Conservation (phyloP, 2,888 invertebrate species). For the Celastrina argiolus region DNA sequence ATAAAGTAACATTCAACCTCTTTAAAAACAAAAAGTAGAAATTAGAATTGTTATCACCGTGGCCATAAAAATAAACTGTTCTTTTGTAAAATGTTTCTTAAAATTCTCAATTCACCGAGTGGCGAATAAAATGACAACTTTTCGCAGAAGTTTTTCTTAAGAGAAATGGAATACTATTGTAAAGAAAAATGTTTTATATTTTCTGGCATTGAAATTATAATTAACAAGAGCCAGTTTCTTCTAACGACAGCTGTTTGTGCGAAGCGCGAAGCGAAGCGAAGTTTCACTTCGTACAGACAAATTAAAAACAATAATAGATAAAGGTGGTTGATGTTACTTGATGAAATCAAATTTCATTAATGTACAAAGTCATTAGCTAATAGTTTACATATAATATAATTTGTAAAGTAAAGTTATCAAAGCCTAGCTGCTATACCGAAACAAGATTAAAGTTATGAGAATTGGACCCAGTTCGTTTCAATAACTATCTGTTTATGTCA, state of each 20-base stretch:
- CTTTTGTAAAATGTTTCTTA: constrained; percentile 4
- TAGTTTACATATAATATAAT: no score
- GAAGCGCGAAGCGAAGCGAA: no score
- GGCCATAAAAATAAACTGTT: constrained; percentile 1
- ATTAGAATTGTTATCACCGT: constrained; percentile 1
- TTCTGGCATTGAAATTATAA: not conserved
- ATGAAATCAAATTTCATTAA: no score
- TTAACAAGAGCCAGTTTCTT: not conserved
- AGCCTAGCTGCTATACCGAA: no score
- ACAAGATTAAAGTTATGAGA: no score
- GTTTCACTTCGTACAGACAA: no score
- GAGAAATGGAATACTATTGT: constrained; percentile 1
- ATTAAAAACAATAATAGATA: no score
- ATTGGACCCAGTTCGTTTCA: no score
- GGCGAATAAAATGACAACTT: constrained; percentile 9
- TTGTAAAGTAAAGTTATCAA: no score
- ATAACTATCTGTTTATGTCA: no score
- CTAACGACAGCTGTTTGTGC: not conserved
- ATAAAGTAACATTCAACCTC: not conserved
- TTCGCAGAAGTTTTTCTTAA: not conserved
- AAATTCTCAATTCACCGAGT: constrained; percentile 7
- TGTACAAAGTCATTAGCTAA: no score
- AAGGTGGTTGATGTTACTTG: no score
- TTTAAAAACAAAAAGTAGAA: not conserved
- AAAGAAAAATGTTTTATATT: constrained; percentile 1